Base-by-base conservation (phyloP, 35 echinoderm and acorn worm genomes). In the Strongylocentrotus purpuratus region DNA sequence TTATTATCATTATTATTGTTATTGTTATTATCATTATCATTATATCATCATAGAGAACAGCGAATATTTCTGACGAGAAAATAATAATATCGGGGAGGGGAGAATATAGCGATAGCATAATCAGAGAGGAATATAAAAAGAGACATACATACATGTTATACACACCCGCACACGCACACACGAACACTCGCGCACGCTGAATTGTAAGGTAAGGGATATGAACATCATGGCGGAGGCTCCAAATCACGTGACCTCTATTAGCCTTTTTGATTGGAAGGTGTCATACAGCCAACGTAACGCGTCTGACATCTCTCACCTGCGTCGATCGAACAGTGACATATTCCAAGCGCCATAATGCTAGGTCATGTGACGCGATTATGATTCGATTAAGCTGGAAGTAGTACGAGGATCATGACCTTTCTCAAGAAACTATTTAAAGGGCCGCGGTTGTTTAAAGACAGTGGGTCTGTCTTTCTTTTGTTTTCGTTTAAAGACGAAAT, bases 331-430 rank as follows among this genome's bases (percentile, higher is more conserved):
- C 65, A n/a, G 65, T 89, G 33, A 46, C 87, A 46, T 89, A 41
- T 41, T 33, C 32, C 14, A 33, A 89, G 87, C 87, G 87, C 87
- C 87, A 89, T 89, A 41, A 41, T 89, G 33, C 87, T 31, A 6
- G 87, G 87, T 89, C 87, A 89, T 31, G 20, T 89, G 87, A 89
- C 33, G 45, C 45, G 65, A 89, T 89, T 89, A 89, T 89, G 87
- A 89, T 89, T 89, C 87, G 87, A 89, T 89, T 89, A 89, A 89
- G 87, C 65, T 89, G 87, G 31, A 89, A 89, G 87, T 89, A 33
- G 87, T 89, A 89, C 87, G n/a, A 4, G 11, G 87, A 46, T 33
- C 33, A 41, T 14, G 45, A 33, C 87, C 87, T 46, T 89, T 46
- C 32, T 45, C 32, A 33, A 89, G 87, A 46, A 46, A 87, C 18